A percentile compares a stretch with the other conserved stretches of the same genome.
Evolutionary conservation across 1,140 invertebrate species (phyloP).

Genomic region (Parapsyche elsis): DNA sequence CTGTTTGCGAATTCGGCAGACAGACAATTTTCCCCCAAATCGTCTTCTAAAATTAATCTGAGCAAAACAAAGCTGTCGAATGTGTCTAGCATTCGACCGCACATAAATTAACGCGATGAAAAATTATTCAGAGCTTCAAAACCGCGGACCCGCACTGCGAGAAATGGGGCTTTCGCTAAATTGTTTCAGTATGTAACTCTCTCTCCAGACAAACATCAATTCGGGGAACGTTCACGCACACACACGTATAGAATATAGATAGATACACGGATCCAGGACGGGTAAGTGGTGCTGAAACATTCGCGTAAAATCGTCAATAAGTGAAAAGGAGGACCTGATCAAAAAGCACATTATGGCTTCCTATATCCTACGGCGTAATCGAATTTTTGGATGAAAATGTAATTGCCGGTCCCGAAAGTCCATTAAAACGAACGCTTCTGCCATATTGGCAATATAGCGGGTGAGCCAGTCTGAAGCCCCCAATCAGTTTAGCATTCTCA

Average conservation of each 20-base stretch:
- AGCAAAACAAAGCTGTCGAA: conserved; percentile 21
- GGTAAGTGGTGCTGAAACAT: neutral
- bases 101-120: conserved; percentile 36
- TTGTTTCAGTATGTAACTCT: neutral
- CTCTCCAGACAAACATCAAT: neutral
- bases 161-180: neutral
- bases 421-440: conserved; percentile 29
- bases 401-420: conserved; percentile 23
- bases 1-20: conserved; percentile 22
- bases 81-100: conserved; percentile 31
- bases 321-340: neutral
- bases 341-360: neutral
- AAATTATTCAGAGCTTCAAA: conserved; percentile 27
- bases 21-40: conserved; percentile 25
- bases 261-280: neutral
- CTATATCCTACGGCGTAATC: conserved; percentile 18
- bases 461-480: conserved; percentile 1
- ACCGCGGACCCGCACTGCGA: conserved; percentile 7
- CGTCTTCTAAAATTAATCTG: conserved; percentile 25
- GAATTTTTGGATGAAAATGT: conserved; percentile 33
- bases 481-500: conserved; percentile 32
- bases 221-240: neutral
- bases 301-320: neutral
- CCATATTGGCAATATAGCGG: conserved; percentile 20
- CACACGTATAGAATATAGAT: neutral